These are phyloP conservation scores for Dascyllus trimaculatus DNA, from an alignment of 2,113 vertebrate genomes.

Conservation along the genomic window DNA sequence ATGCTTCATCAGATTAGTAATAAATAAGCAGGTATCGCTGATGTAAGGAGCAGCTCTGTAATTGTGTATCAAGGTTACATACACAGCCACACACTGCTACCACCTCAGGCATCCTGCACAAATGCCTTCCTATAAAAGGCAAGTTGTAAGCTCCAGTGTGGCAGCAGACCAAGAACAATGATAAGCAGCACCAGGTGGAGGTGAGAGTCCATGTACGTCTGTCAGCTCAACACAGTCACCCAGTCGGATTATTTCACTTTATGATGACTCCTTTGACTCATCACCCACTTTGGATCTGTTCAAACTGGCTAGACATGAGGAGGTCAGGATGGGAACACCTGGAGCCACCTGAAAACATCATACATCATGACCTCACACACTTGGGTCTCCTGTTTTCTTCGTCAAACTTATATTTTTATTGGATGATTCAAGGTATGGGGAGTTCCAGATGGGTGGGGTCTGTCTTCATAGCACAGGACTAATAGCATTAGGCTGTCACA, in stretches of 20 bases:
- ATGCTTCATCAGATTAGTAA: neutral
- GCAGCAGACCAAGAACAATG: constrained; percentile 40
- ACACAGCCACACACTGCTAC: neutral
- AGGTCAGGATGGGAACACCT: constrained; percentile 13
- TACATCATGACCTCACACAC: constrained; percentile 31
- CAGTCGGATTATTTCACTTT: neutral
- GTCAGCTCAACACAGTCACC: constrained; percentile 9
- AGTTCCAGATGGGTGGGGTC: constrained; percentile 8
- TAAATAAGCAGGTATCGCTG: neutral
- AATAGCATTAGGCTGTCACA: constrained; percentile 1
- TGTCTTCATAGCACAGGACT: neutral
- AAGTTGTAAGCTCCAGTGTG: constrained; percentile 1
- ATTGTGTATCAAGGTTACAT: constrained; percentile 8
- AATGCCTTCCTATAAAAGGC: constrained; percentile 69
- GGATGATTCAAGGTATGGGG: constrained; percentile 16
- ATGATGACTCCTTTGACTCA: constrained; percentile 36
- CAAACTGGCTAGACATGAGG: constrained; percentile 11
- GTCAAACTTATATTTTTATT: neutral
- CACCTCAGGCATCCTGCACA: constrained; percentile 18
- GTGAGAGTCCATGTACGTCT: constrained; percentile 19
- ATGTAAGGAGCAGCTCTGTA: constrained; percentile 1
- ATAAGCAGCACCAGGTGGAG: constrained; percentile 64
- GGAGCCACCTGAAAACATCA: constrained; percentile 16
- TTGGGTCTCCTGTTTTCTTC: neutral
- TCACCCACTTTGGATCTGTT: constrained; percentile 13